A percentile compares a stretch with the other conserved stretches of the same genome.
Conservation (phyloP, 2,113 vertebrate species). For the Microcebus lehilahytsara region DNA sequence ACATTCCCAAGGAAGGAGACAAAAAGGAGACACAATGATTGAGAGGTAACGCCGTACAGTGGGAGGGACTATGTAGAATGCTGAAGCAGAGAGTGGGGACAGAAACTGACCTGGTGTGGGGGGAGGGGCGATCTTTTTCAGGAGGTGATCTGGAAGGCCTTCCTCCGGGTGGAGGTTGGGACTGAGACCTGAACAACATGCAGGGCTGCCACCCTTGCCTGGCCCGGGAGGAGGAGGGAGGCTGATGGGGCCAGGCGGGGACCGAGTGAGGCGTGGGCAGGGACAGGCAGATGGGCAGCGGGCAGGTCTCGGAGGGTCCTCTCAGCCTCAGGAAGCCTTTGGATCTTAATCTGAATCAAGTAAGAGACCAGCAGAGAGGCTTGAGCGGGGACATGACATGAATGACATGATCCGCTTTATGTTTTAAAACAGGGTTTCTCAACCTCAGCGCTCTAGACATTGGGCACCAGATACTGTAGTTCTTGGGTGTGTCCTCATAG, state of each 20-base stretch:
- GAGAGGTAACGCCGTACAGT: rapidly evolving
- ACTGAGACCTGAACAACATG: neutral
- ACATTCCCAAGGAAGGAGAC: neutral
- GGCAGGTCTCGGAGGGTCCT: no score
- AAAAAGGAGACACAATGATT: neutral
- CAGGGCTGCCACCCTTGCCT: neutral
- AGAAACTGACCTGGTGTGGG: neutral
- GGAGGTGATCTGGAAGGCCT: neutral
- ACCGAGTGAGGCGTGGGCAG: rapidly evolving
- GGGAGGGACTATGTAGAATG: neutral
- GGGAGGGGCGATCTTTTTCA: neutral
- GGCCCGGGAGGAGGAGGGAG: neutral
- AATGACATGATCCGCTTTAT: neutral
- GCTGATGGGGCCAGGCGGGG: neutral
- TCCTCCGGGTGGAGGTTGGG: neutral
- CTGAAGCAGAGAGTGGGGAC: neutral
- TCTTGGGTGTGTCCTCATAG: rapidly evolving
- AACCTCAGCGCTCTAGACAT: rapidly evolving
- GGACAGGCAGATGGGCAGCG: neutral
- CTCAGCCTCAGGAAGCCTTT: neutral
- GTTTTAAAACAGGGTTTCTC: neutral
- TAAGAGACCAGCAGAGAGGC: neutral
- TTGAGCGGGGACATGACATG: no score
- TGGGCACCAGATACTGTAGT: no score
- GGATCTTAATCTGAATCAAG: neutral